Conservation (phyloP, 2,888 invertebrate genomes). For the Eupithecia inturbata region DNA sequence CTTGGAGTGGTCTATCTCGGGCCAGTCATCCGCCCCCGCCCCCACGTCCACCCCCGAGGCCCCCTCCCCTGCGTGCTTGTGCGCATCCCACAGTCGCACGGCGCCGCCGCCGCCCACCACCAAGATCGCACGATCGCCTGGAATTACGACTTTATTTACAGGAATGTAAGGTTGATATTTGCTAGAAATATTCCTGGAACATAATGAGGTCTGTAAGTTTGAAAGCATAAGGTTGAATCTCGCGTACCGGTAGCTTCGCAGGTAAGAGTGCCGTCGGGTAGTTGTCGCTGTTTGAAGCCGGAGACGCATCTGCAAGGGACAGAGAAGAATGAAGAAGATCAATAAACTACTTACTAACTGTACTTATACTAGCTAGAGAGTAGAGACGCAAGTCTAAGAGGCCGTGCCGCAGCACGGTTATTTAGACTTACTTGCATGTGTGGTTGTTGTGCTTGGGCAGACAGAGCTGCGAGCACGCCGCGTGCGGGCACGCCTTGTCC, state of each 20-base stretch:
- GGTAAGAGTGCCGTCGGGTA: conserved; percentile 61
- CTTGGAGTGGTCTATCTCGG: background rate
- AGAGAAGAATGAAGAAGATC: background rate
- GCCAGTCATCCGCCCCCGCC: background rate
- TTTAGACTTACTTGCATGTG: conserved; percentile 72
- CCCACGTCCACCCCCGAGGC: conserved; percentile 7
- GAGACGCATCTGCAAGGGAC: conserved; percentile 82
- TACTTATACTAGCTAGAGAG: no score
- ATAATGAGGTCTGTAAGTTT: background rate
- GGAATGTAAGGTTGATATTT: background rate
- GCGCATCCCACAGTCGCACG: conserved; percentile 85
- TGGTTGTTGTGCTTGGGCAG: conserved; percentile 77
- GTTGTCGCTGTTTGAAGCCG: conserved; percentile 84
- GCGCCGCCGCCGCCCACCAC: conserved; percentile 86
- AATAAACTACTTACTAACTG: no score
- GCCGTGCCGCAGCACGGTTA: background rate
- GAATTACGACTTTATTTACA: background rate
- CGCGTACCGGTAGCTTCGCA: conserved; percentile 81
- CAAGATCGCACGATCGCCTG: conserved; percentile 85
- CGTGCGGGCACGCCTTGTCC: conserved; percentile 85
- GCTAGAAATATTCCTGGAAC: background rate
- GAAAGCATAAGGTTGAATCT: background rate
- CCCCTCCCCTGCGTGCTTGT: conserved; percentile 71
- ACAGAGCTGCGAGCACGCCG: conserved; percentile 91
- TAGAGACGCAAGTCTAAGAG: no score